A percentile compares a stretch with the other conserved stretches of the same genome.
These are phyloP conservation scores for Distichodus sexfasciatus DNA, from an alignment of 2,797 vertebrate genomes.

Conservation along the genomic window DNA sequence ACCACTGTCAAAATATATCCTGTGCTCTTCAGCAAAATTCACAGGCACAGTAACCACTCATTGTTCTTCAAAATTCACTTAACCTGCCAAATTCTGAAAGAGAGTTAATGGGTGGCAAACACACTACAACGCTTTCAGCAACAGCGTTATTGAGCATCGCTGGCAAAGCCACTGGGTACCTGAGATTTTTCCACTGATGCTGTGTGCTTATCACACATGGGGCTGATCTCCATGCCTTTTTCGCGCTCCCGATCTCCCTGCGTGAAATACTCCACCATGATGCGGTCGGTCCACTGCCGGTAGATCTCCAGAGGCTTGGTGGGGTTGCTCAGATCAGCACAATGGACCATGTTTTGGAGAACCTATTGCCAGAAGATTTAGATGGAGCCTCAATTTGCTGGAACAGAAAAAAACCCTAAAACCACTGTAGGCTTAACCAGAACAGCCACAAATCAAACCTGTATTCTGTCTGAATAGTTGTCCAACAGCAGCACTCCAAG, in stretches of 20 bases:
- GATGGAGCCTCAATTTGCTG: neutral
- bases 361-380: constrained; percentile 69
- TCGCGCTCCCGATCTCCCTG: constrained; percentile 89
- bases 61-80: too few relatives aligned
- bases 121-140: too few relatives aligned
- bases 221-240: constrained; percentile 90
- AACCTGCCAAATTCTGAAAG: too few relatives aligned
- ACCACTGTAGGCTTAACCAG: too few relatives aligned
- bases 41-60: too few relatives aligned
- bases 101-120: too few relatives aligned
- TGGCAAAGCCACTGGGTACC: constrained; percentile 61
- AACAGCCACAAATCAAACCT: constrained; percentile 68
- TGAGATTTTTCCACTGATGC: constrained; percentile 91
- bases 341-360: constrained; percentile 93
- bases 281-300: constrained; percentile 86
- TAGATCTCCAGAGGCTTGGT: constrained; percentile 90
- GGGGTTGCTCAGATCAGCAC: constrained; percentile 91
- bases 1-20: too few relatives aligned
- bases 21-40: too few relatives aligned
- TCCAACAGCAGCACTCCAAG: constrained; percentile 89
- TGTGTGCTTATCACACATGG: constrained; percentile 92
- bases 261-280: constrained; percentile 88
- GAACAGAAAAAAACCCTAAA: neutral
- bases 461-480: constrained; percentile 92
- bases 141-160: neutral